phyloP scores from a whole-genome alignment of 2,113 vertebrate species.

The Ammospiza caudacuta region DNA sequence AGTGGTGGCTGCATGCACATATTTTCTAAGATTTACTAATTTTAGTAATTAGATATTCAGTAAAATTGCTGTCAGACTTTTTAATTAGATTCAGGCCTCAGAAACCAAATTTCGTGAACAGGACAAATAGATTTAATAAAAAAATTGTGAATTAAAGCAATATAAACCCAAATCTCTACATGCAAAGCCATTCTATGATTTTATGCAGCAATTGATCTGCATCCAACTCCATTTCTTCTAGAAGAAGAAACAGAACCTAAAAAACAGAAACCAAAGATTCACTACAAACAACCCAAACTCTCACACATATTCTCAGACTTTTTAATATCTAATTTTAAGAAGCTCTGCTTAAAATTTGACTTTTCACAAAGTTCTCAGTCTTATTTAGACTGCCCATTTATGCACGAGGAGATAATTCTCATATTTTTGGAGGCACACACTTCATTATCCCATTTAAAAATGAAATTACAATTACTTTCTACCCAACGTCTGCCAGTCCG shows the following conservation, averaged over 20 bases:
- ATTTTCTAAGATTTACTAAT: not conserved
- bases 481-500: not conserved
- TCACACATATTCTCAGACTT: not conserved
- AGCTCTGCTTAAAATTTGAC: not conserved
- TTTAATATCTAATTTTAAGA: not conserved
- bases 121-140: not conserved
- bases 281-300: not conserved
- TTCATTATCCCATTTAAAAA: not conserved
- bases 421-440: not conserved
- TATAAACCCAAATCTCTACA: not conserved
- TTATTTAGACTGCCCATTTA: not conserved
- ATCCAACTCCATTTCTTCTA: not conserved
- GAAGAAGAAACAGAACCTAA: not conserved
- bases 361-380: not conserved
- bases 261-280: not conserved
- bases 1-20: fast-evolving
- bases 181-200: not conserved
- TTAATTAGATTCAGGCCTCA: not conserved
- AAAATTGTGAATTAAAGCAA: not conserved
- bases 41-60: not conserved
- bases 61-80: not conserved
- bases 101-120: not conserved
- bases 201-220: not conserved
- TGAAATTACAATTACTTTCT: not conserved
- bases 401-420: fast-evolving